Base-by-base conservation (phyloP, 2,113 vertebrate genomes). In the Triplophysa dalaica region DNA sequence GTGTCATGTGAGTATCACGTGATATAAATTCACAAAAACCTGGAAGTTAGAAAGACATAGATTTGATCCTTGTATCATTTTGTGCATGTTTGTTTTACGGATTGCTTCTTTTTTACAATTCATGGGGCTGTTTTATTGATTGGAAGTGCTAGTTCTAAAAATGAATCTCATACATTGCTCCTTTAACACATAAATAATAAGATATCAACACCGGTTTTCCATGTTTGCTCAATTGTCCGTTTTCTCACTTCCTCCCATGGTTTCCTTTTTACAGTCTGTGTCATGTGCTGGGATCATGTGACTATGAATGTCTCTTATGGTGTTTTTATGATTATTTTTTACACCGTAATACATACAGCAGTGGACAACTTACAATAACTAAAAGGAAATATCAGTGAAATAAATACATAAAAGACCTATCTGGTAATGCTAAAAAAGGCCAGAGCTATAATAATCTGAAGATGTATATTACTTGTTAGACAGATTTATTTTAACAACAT, bases 271-370 rank as follows among this genome's bases (percentile, higher is more conserved):
- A 75, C 80, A 83, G 74, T 21, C 60, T 80, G 88, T 65, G 75
- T 91, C 91, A 92, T 91, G 87, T 88, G 91, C 83, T 60, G 33
- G 17, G 41, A 78, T 90, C 91, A 92, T 91, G 90, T 92, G 91
- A 92, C 26, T 78, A 21, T 54, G 45, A 58, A 38, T 64, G 24
- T 43, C 17, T n/a, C 21, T 13, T 33, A 16, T 6, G 4, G 13
- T 54, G 50, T 54, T 50, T 50, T 50, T 54, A 54, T 54, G 2
- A 6, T 17, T 1, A 1, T 16, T 14, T 69, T 50, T 50, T 52
- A 52, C 45, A 69, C 22, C 6, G 16, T 52, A 17, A 17, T 38
- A 38, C 13, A 17, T 16, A 19, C 50, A 52, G 50, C 50, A 52
- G 13, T 52, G 12, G 48, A 52, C 13, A 16, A 12, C 11, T 12